Evolutionary conservation across 1,140 invertebrate genomes (phyloP), one percentile per base, ranked within the genome.

Genomic region (Ceratosolen solmsi): DNA sequence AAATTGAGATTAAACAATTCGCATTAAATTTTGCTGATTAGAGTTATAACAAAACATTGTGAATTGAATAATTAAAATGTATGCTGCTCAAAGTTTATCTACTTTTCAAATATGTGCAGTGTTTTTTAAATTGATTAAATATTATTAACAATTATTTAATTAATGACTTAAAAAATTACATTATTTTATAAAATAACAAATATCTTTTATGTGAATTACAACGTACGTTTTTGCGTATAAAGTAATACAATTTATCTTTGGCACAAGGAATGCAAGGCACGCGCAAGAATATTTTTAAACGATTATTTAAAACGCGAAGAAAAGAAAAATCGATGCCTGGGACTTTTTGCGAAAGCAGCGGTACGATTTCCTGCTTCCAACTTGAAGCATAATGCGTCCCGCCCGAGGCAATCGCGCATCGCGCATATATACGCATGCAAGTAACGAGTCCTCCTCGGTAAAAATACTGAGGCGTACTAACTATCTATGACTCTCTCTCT

Each of bases 301-400:
- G 76, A 68, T 78, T 60, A 54, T 41, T 68, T 41, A 54, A 51
- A 68, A 65, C 27, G 51, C 60, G 25, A 30, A n/a, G 46, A 68
- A 68, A 68, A 65, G 25, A 22, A 46, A 38, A 63, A 77, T 36
- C 38, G 70, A 13, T 25, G 25, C 4, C 8, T 4, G 3, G 11
- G n/a, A 9, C 54, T 63, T 76, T 63, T 76, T 38, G 33, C 22
- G 25, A 30, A 38, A 54, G 49, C n/a, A 56, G 22, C 63, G n/a
- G 38, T 68, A 74, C 58, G 72, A 80, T 80, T 74, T 80, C 71
- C 79, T 80, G 79, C 79, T 73, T 73, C 38, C 70, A 80, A 73
- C 46, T 65, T 79, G 46, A 41, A 46, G 22, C 63, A 54, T 56
- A 79, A 79, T 79, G 77, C 49, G 65, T 58, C 41, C 41, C 49